Percentiles rank a stretch among this genome's conserved stretches.
Evolutionary conservation across 2,113 vertebrate genomes (phyloP).

Genomic region (Passer domesticus): DNA sequence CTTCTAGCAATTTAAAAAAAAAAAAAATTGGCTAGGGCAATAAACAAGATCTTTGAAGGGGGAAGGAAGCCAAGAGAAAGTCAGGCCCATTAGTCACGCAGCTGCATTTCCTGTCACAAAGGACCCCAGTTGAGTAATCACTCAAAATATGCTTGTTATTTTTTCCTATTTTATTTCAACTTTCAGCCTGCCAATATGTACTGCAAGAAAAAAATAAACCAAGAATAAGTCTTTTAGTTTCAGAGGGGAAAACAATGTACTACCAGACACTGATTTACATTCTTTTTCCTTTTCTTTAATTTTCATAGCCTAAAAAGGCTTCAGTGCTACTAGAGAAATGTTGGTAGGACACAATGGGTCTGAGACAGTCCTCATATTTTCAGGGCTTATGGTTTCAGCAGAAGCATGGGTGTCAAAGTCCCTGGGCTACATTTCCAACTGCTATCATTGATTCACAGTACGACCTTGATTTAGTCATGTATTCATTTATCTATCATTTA

Average conservation of each 20-base stretch:
- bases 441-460: neutral
- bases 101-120: conserved; percentile 82
- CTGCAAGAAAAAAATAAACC: conserved; percentile 57
- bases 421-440: neutral
- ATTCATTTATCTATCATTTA: neutral
- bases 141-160: conserved; percentile 79
- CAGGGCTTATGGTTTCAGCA: neutral
- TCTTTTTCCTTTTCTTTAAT: conserved; percentile 12
- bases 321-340: neutral
- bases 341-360: neutral
- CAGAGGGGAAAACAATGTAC: conserved; percentile 44
- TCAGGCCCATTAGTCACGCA: conserved; percentile 79
- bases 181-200: conserved; percentile 72
- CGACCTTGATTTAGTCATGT: neutral
- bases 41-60: conserved; percentile 80
- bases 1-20: conserved; percentile 66
- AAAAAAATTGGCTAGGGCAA: conserved; percentile 53
- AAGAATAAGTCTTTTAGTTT: neutral
- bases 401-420: neutral
- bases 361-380: neutral
- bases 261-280: conserved; percentile 28
- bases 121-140: conserved; percentile 78
- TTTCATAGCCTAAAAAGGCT: conserved; percentile 16
- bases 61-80: conserved; percentile 82
- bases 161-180: conserved; percentile 71